Conservation (phyloP, 2,113 vertebrate species). For the Rhabdornis inornatus region DNA sequence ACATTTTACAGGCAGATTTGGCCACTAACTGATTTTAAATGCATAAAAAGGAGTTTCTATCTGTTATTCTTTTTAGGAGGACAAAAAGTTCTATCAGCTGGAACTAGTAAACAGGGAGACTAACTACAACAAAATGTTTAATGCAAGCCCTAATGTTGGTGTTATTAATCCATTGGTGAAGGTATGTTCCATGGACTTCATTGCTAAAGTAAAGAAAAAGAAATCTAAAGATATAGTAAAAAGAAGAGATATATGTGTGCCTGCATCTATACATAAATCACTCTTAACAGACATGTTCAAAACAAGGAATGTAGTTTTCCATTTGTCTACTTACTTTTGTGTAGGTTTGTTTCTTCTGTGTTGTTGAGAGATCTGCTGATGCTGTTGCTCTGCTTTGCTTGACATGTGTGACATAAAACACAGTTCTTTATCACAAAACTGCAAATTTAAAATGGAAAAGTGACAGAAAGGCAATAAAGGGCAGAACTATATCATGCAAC, state of each 20-base stretch:
- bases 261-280: neutral
- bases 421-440: neutral
- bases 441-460: neutral
- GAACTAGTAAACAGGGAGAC: constrained; percentile 98
- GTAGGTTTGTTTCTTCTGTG: neutral
- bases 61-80: constrained; percentile 85
- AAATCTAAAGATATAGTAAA: neutral
- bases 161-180: constrained; percentile 98
- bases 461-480: neutral
- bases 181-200: constrained; percentile 81
- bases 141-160: constrained; percentile 94
- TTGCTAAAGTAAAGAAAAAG: constrained; percentile 43
- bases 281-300: neutral
- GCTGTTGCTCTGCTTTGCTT: neutral
- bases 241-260: neutral
- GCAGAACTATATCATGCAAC: neutral
- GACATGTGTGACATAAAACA: neutral
- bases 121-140: constrained; percentile 99
- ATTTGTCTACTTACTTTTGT: constrained; percentile 12
- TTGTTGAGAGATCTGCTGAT: neutral
- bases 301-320: neutral
- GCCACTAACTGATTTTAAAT: constrained; percentile 25
- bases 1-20: constrained; percentile 13
- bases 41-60: constrained; percentile 73
- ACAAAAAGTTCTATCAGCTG: constrained; percentile 99